These are phyloP conservation scores for Cryptoprocta ferox DNA, from an alignment of 2,797 vertebrate species.

Conservation along the genomic window DNA sequence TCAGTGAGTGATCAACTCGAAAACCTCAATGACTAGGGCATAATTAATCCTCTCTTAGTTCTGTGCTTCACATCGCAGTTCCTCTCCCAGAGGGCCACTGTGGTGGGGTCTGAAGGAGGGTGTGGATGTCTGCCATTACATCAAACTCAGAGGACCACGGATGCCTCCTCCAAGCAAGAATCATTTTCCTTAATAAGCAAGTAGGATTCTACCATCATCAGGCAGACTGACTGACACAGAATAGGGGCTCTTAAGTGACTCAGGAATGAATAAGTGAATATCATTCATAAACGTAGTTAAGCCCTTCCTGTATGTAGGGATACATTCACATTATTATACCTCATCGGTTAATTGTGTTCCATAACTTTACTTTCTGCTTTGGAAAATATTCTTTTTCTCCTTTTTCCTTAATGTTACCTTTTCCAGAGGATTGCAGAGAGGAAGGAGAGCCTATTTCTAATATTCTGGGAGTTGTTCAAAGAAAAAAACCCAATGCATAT, in stretches of 20 bases:
- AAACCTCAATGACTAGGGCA: background rate
- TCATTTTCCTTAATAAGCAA: slow-evolving; percentile 44
- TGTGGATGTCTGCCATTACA: background rate
- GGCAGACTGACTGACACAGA: slow-evolving; percentile 29
- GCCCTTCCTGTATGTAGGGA: slow-evolving; percentile 38
- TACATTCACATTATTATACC: slow-evolving; percentile 29
- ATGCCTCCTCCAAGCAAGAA: background rate
- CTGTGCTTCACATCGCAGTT: background rate
- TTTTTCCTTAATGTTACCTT: background rate
- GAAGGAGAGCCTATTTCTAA: background rate
- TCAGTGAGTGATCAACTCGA: background rate
- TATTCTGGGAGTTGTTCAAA: background rate
- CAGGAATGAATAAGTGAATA: slow-evolving; percentile 42
- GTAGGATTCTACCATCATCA: background rate
- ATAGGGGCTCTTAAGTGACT: slow-evolving; percentile 45
- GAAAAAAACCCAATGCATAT: background rate
- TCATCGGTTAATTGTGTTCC: slow-evolving; percentile 48
- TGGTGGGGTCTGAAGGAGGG: background rate
- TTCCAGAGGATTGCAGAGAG: slow-evolving; percentile 22
- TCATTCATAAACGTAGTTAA: slow-evolving; percentile 21
- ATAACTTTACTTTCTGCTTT: slow-evolving; percentile 50
- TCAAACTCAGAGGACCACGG: background rate
- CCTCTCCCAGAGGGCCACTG: background rate
- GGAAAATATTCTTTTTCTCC: background rate
- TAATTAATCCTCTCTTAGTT: background rate